phyloP scores from a whole-genome alignment of 1,140 invertebrate genomes.

The Diorhabda carinulata region DNA sequence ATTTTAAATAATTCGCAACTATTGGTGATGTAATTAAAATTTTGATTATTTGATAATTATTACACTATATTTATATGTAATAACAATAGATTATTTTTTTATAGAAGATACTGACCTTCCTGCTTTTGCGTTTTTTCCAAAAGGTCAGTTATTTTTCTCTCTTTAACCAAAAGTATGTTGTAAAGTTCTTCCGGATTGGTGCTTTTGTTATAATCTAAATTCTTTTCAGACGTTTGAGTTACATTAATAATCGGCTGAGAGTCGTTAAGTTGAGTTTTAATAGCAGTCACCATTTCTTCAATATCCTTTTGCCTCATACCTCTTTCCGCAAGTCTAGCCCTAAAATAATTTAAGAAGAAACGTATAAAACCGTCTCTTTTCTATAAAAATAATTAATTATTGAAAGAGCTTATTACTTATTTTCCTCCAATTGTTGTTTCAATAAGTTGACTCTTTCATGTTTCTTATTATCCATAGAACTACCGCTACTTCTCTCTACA shows the following conservation, averaged over 20 bases:
- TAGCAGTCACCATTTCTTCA: conserved; percentile 48
- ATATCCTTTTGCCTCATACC: conserved; percentile 48
- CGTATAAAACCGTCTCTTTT: too few species aligned
- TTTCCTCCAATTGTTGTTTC: conserved; percentile 52
- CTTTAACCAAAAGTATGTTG: conserved; percentile 48
- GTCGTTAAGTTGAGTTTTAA: conserved; percentile 49
- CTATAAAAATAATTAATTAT: too few species aligned
- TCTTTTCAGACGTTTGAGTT: conserved; percentile 42
- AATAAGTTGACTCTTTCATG: conserved; percentile 52
- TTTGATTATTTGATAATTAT: too few species aligned
- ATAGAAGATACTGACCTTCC: conserved; percentile 47
- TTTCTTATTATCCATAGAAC: conserved; percentile 40
- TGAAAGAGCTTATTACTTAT: conserved; percentile 37
- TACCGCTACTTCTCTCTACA: conserved; percentile 15
- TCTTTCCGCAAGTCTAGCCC: conserved; percentile 47
- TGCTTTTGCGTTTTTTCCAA: conserved; percentile 57
- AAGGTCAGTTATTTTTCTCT: conserved; percentile 51
- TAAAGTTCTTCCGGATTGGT: conserved; percentile 44
- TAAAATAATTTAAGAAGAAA: conserved; percentile 24
- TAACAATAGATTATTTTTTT: conserved; percentile 48
- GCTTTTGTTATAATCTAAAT: conserved; percentile 40
- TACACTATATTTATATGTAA: conserved; percentile 50
- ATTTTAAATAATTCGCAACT: too few species aligned
- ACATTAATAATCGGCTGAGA: conserved; percentile 44
- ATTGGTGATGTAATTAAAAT: too few species aligned